phyloP scores from a whole-genome alignment of 2,888 invertebrate genomes.

The Heliconius ethilla region DNA sequence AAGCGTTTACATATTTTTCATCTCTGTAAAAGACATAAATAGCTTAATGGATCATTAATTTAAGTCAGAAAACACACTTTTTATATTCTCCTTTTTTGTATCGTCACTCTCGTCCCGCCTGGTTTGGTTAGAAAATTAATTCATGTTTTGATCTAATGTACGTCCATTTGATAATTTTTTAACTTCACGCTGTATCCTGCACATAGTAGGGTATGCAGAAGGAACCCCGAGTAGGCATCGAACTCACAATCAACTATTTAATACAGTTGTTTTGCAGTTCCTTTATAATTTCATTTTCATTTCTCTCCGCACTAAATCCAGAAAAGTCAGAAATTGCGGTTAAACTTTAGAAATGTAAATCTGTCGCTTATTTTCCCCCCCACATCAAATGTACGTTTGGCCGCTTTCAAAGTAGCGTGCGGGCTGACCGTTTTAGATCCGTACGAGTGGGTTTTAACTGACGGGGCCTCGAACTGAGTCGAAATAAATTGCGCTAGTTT shows the following conservation, averaged over 20 bases:
- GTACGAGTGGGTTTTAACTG: constrained; percentile 27
- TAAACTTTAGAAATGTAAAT: constrained; percentile 23
- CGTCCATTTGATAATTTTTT: background rate
- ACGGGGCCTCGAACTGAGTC: constrained; percentile 27
- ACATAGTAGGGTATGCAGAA: too few species aligned
- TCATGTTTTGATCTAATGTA: background rate
- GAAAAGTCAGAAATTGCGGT: constrained; percentile 9
- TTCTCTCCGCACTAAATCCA: background rate
- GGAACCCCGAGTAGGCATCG: background rate
- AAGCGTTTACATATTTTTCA: background rate
- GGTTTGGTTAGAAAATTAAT: background rate
- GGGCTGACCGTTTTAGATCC: constrained; percentile 32
- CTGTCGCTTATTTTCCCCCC: constrained; percentile 28
- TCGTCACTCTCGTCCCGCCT: background rate
- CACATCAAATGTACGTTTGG: constrained; percentile 28
- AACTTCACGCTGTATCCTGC: too few species aligned
- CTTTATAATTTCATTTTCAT: background rate
- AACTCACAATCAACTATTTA: background rate
- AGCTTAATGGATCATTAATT: background rate
- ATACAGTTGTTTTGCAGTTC: background rate
- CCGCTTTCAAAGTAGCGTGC: constrained; percentile 31
- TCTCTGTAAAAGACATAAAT: background rate
- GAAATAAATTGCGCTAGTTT: constrained; percentile 15
- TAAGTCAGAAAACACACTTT: background rate
- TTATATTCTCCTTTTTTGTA: background rate